Evolutionary conservation across 1,140 invertebrate genomes (phyloP), one percentile per base, ranked within the genome.

Genomic region (Dreissena rostriformis): DNA sequence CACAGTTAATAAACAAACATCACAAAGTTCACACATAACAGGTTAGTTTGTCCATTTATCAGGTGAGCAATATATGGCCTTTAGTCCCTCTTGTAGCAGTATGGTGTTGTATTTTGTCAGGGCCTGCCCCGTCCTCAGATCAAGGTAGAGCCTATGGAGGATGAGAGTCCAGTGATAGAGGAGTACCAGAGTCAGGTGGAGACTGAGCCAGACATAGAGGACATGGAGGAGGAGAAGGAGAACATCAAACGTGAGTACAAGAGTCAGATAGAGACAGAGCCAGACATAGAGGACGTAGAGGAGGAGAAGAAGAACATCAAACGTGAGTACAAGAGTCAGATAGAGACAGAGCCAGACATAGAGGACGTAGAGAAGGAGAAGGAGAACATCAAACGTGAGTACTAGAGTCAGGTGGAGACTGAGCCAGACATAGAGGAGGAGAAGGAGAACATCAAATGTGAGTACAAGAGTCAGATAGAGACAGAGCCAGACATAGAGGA

Each of bases 111-210:
- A n/a, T 57, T 19, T 19, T 19, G 12, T 57, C 61, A 83, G 81
- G 81, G 68, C 28, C 51, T 68, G 14, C 78, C 78, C 10, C 57
- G 52, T 17, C 78, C 78, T 6, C 49, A 55, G 2, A 75, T 86
- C 2, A 79, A 84, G 49, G 22, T 15, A 29, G 72, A 86, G 55
- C 85, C 72, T 10, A 72, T 57, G 11, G 63, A 63, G 11, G 83
- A 87, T 12, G 82, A 84, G 1, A 53, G 39, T 7, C 71, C 55
- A 57, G 19, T 65, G 5, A 84, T 80, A 67, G 85, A 86, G 22
- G 75, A 84, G n/a, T 84, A 65, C 63, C 82, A 85, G 51, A 84
- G 49, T 72, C 67, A 61, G 53, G n/a, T n/a, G n/a, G n/a, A 22
- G 28, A 55, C 55, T 39, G 65, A 51, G 28, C 29, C 57, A 67